Percentiles rank a stretch among this genome's conserved stretches.
Evolutionary conservation across 2,888 invertebrate genomes (phyloP).

Genomic region (Scaptomyza flava): DNA sequence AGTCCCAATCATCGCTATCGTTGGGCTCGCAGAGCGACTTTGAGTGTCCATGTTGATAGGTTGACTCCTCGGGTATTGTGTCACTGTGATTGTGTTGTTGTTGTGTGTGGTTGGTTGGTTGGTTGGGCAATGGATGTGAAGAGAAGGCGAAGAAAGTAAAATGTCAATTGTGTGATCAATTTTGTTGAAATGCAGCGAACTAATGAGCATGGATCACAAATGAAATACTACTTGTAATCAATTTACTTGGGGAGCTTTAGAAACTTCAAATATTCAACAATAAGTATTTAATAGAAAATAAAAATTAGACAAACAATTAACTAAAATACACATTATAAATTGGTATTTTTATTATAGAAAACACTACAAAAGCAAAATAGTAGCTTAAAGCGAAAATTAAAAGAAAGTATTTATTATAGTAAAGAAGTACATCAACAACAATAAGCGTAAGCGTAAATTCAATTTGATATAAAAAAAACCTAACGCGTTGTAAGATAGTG

Average conservation of each 20-base stretch:
- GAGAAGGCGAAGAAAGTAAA: conserved; percentile 76
- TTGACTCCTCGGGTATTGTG: conserved; percentile 90
- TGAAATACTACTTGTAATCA: conserved; percentile 36
- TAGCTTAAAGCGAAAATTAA: not conserved
- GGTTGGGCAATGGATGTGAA: conserved; percentile 68
- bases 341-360: conserved; percentile 9
- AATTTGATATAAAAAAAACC: not conserved
- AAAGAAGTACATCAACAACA: conserved; percentile 7
- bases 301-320: not conserved
- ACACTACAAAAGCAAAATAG: conserved; percentile 17
- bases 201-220: conserved; percentile 45
- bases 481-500: conserved; percentile 4
- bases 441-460: conserved; percentile 31
- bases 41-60: conserved; percentile 85
- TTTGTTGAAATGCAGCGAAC: conserved; percentile 55
- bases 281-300: not conserved
- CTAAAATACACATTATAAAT: conserved; percentile 17
- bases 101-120: conserved; percentile 41
- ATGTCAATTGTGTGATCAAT: conserved; percentile 68
- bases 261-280: conserved; percentile 9
- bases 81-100: conserved; percentile 84
- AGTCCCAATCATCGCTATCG: conserved; percentile 84
- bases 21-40: conserved; percentile 87
- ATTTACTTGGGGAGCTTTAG: conserved; percentile 29
- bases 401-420: not conserved